Conservation (phyloP, 2,797 vertebrate genomes). For the Falco concolor region DNA sequence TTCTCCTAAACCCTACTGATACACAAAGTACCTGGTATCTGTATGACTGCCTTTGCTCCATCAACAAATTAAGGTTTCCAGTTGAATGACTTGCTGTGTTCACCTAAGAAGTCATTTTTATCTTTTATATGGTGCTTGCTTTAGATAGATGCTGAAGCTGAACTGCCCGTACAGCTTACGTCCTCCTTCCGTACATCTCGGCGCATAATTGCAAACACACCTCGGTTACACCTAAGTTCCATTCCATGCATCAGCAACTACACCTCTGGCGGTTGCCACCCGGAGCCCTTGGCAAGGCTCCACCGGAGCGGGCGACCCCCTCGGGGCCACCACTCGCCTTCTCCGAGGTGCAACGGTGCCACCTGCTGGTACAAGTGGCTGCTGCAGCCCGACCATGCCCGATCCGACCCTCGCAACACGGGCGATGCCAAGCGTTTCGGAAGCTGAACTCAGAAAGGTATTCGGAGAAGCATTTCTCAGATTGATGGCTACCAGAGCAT, state of each 20-base stretch:
- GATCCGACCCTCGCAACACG: not conserved
- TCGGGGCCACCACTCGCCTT: accelerated
- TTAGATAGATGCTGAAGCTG: not conserved
- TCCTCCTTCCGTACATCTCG: not conserved
- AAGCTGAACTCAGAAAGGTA: not conserved
- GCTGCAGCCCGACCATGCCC: not conserved
- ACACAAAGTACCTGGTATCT: not conserved
- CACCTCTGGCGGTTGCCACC: not conserved
- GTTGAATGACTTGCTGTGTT: not conserved
- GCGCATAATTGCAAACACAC: not conserved
- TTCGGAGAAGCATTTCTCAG: not conserved
- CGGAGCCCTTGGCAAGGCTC: not conserved
- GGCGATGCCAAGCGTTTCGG: not conserved
- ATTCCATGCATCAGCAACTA: not conserved
- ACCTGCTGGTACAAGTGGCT: not conserved
- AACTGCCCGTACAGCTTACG: not conserved
- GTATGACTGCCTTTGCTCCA: not conserved
- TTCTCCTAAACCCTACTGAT: not conserved
- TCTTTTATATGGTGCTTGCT: too few relatives aligned
- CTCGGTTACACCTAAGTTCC: not conserved
- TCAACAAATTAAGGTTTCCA: not conserved
- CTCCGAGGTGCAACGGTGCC: not conserved
- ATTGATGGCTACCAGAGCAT: not conserved
- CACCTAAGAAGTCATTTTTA: too few relatives aligned
- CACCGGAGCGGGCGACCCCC: accelerated